These are phyloP conservation scores for Phycodurus eques DNA, from an alignment of 2,113 vertebrate species.

Conservation along the genomic window DNA sequence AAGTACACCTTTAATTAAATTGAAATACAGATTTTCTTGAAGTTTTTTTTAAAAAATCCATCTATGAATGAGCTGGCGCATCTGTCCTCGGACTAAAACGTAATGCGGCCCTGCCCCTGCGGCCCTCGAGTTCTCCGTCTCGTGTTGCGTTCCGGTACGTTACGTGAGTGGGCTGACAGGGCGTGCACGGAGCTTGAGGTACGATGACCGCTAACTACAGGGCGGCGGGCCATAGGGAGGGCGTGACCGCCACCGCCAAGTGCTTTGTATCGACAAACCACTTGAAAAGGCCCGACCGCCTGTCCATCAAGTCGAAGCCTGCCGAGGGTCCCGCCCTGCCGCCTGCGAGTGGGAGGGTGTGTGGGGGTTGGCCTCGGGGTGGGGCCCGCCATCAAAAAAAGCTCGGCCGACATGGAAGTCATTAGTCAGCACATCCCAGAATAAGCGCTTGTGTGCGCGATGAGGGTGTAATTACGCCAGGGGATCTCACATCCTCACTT, in stretches of 20 bases:
- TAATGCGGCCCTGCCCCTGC: no score
- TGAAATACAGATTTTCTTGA: no score
- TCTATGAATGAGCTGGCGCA: background rate
- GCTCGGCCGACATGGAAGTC: slow-evolving; percentile 7
- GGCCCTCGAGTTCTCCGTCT: background rate
- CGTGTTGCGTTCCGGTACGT: background rate
- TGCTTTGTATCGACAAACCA: background rate
- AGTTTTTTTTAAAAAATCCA: no score
- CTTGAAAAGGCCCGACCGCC: background rate
- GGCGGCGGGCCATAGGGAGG: background rate
- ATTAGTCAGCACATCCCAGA: slow-evolving; percentile 59
- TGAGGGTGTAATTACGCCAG: slow-evolving; percentile 48
- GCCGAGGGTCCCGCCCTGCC: background rate
- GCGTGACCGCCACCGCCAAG: background rate
- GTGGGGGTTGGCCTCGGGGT: background rate
- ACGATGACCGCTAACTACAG: background rate
- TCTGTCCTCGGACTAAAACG: no score
- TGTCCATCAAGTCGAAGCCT: background rate
- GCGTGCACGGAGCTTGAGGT: background rate
- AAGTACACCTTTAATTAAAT: no score
- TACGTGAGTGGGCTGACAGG: background rate
- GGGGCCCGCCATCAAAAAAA: background rate
- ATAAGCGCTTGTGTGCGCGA: slow-evolving; percentile 40
- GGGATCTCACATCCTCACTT: background rate
- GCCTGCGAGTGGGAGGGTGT: background rate